phyloP scores from a whole-genome alignment of 2,888 invertebrate genomes.

The Yponomeuta evonymella region DNA sequence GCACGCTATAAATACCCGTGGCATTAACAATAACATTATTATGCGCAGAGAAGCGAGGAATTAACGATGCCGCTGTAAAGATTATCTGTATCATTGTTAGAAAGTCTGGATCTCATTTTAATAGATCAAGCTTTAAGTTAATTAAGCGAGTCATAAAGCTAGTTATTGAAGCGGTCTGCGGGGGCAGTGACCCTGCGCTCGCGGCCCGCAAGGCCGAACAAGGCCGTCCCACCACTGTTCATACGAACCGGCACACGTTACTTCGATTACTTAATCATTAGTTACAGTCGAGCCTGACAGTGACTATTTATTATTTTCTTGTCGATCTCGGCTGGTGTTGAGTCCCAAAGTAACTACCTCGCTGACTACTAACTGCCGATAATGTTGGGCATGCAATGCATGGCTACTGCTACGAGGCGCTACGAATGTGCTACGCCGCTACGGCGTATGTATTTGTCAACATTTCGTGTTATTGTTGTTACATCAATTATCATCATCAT shows the following conservation, averaged over 20 bases:
- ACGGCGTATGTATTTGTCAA: background rate
- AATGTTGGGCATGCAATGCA: background rate
- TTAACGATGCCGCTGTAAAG: background rate
- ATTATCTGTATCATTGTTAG: background rate
- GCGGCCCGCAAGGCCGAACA: slow-evolving; percentile 62
- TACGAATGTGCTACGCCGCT: background rate
- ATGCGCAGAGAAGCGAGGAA: background rate
- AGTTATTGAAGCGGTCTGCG: slow-evolving; percentile 12
- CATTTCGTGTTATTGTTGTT: background rate
- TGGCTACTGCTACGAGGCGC: background rate
- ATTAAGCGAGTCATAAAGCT: background rate
- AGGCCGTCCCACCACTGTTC: slow-evolving; percentile 52
- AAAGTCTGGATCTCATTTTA: background rate
- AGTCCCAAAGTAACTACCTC: background rate
- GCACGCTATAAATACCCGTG: background rate
- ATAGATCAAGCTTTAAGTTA: background rate
- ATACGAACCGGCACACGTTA: slow-evolving; percentile 11
- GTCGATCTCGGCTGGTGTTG: background rate
- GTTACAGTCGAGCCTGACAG: background rate
- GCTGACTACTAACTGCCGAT: background rate
- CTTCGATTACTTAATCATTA: slow-evolving; percentile 14
- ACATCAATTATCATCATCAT: too few relatives aligned
- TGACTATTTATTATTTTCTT: slow-evolving; percentile 3
- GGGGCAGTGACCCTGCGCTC: slow-evolving; percentile 29
- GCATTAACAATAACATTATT: background rate